These are phyloP conservation scores for Drosophila lutescens DNA, from an alignment of 2,888 invertebrate species.

Conservation along the genomic window DNA sequence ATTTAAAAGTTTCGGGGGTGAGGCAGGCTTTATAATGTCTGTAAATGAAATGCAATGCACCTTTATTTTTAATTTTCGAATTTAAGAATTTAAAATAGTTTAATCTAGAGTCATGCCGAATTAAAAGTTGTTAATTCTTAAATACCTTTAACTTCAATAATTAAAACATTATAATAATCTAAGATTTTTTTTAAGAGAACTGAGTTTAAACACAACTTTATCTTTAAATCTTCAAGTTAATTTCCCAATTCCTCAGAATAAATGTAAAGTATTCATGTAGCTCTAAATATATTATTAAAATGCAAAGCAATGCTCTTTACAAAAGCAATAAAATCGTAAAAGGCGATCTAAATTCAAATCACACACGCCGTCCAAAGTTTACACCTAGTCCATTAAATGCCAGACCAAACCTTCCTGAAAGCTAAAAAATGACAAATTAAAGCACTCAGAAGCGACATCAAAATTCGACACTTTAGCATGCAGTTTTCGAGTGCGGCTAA, in stretches of 20 bases:
- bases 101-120: too few relatives aligned
- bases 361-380: conserved; percentile 5
- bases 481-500: conserved; percentile 58
- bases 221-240: too few relatives aligned
- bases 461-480: conserved; percentile 50
- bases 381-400: conserved; percentile 33
- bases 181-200: too few relatives aligned
- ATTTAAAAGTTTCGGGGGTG: not conserved
- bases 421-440: conserved; percentile 37
- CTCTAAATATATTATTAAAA: not conserved
- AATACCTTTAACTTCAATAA: too few relatives aligned
- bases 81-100: too few relatives aligned
- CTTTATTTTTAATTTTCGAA: too few relatives aligned
- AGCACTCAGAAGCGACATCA: conserved; percentile 43
- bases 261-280: not conserved
- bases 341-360: conserved; percentile 6
- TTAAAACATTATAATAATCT: too few relatives aligned
- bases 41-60: too few relatives aligned
- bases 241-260: not conserved
- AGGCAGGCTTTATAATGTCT: too few relatives aligned
- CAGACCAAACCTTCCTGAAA: not conserved
- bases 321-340: not conserved
- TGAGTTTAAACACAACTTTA: too few relatives aligned
- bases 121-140: too few relatives aligned
- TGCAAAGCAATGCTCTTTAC: not conserved